Base-by-base conservation (phyloP, 2,888 invertebrate genomes). In the Cheilosia vulpina region DNA sequence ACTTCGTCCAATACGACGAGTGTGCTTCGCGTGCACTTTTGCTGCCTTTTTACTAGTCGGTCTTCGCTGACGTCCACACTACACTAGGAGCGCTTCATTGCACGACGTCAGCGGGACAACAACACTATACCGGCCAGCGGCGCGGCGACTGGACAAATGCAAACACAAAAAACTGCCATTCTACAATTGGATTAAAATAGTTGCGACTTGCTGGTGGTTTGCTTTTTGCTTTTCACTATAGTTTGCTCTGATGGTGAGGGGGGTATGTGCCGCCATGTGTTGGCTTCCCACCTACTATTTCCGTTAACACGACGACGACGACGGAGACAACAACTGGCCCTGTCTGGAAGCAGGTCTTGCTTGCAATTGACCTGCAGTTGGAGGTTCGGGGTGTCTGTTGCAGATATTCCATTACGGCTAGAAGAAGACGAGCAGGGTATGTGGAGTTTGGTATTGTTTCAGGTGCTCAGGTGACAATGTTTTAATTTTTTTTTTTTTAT, bases 121-220 rank as follows among this genome's bases (percentile, higher is more conserved):
- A 66, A 62, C 63, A 72, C 66, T 71, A 9, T 31, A 31, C 31
- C 31, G 31, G 31, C 31, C 31, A 66, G 43, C 69, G 62, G 66
- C 63, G 43, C 69, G 62, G 66, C 63, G 65, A 71, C 47, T 38
- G 19, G 38, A 68, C 60, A 63, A 69, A 52, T 41, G 80, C 80
- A 66, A 85, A 76, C 85, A 85, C 68, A 66, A 47, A 27, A 76
- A 76, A 85, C 81, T 85, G 76, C 72, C 80, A 84, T 85, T 85
- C 81, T 81, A 85, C 76, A 85, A 85, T 85, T 85, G 85, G 85
- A 85, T 85, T 85, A 85, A 85, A 85, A 85, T 85, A 85, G 72
- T 57, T 79, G 27, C 69, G 73, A 84, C 43, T 55, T 45, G 60
- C 60, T 41, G 21, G 76, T 85, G 76, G 81, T 85, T 85, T 85